phyloP scores from a whole-genome alignment of 2,113 vertebrate species.

The Oxygymnocypris stewartii region DNA sequence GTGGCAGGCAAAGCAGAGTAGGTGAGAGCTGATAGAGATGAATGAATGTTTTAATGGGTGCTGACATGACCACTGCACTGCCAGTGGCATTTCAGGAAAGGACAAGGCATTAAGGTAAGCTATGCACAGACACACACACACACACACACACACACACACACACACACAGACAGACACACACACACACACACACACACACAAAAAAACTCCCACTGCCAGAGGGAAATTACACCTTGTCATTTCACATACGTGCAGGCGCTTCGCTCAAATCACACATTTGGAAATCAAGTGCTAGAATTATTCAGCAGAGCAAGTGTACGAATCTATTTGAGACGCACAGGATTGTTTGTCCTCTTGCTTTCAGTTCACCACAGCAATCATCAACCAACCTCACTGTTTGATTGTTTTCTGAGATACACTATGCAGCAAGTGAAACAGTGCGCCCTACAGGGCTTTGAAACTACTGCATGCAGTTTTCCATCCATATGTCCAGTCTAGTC shows the following conservation, averaged over 20 bases:
- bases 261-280: neutral
- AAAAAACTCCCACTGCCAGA: neutral
- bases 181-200: neutral
- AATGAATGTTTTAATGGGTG: constrained; percentile 53
- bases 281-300: constrained; percentile 21
- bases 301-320: constrained; percentile 28
- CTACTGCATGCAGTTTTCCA: neutral
- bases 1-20: constrained; percentile 36
- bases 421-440: constrained; percentile 44
- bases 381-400: constrained; percentile 24
- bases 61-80: constrained; percentile 39
- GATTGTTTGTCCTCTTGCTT: constrained; percentile 45
- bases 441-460: constrained; percentile 36
- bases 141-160: no score
- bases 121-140: constrained; percentile 12
- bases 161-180: neutral
- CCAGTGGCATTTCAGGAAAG: constrained; percentile 43
- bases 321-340: constrained; percentile 38
- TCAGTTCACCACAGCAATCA: constrained; percentile 40
- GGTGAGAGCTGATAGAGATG: constrained; percentile 48
- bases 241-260: constrained; percentile 13
- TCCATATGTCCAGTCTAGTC: neutral
- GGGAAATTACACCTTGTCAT: neutral
- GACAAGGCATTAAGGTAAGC: constrained; percentile 11
- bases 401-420: constrained; percentile 10